These are phyloP conservation scores for Hyles euphorbiae DNA, from an alignment of 1,140 invertebrate species.

Conservation along the genomic window DNA sequence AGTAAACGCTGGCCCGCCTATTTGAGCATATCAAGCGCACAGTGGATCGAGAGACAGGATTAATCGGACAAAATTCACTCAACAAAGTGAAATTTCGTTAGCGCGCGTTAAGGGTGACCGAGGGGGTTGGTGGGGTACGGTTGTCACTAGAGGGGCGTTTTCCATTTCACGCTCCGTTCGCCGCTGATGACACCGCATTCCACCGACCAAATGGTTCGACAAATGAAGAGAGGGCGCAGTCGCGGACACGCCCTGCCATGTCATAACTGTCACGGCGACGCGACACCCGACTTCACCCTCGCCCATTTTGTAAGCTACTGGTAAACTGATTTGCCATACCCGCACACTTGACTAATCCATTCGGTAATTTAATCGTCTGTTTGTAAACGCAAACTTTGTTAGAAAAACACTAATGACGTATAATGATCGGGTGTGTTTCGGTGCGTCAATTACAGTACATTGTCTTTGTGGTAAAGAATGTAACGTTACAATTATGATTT, in stretches of 20 bases:
- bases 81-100: conserved; percentile 59
- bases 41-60: conserved; percentile 17
- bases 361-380: no score
- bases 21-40: conserved; percentile 33
- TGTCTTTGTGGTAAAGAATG: conserved; percentile 15
- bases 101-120: conserved; percentile 38
- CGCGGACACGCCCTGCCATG: conserved; percentile 58
- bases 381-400: no score
- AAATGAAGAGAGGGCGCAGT: conserved; percentile 65
- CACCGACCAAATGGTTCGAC: conserved; percentile 65
- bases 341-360: no score
- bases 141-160: conserved; percentile 64
- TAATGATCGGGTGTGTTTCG: no score
- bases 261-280: conserved; percentile 63
- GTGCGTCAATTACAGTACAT: conserved; percentile 9
- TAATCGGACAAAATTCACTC: conserved; percentile 25
- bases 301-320: no score
- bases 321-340: no score
- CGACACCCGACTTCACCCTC: no score
- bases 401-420: no score
- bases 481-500: conserved; percentile 7
- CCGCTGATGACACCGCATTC: conserved; percentile 71
- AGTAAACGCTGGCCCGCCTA: conserved; percentile 22
- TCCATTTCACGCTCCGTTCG: conserved; percentile 71
- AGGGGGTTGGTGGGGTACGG: conserved; percentile 30